A percentile compares a stretch with the other conserved stretches of the same genome.
These are phyloP conservation scores for Datnioides undecimradiatus DNA, from an alignment of 2,113 vertebrate species.

Conservation along the genomic window DNA sequence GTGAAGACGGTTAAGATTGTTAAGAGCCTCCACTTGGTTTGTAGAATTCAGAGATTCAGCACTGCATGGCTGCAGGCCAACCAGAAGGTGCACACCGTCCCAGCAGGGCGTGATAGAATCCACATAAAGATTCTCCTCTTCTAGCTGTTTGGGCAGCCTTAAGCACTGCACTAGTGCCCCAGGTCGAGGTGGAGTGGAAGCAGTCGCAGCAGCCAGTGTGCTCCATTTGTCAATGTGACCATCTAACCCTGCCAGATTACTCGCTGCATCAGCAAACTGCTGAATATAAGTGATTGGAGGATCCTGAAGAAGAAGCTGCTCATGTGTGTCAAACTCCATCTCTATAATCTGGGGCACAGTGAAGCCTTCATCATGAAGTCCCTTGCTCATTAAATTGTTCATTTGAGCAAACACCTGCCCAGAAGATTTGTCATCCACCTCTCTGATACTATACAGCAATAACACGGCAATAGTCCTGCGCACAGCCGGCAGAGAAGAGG, in stretches of 20 bases:
- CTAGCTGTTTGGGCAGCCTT: slow-evolving; percentile 94
- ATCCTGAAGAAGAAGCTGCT: slow-evolving; percentile 97
- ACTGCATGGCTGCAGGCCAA: slow-evolving; percentile 92
- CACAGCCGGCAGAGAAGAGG: slow-evolving; percentile 83
- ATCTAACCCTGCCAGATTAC: slow-evolving; percentile 90
- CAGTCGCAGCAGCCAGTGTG: slow-evolving; percentile 82
- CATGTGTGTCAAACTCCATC: slow-evolving; percentile 98
- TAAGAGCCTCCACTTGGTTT: slow-evolving; percentile 99
- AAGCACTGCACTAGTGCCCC: slow-evolving; percentile 97
- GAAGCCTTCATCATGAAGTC: slow-evolving; percentile 97
- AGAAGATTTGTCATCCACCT: slow-evolving; percentile 96
- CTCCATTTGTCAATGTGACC: slow-evolving; percentile 93
- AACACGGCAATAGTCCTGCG: slow-evolving; percentile 96
- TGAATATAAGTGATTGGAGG: slow-evolving; percentile 99
- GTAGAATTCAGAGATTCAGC: slow-evolving; percentile 93
- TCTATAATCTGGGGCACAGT: slow-evolving; percentile 99
- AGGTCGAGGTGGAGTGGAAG: slow-evolving; percentile 87
- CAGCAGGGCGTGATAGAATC: slow-evolving; percentile 97
- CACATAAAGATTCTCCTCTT: slow-evolving; percentile 96
- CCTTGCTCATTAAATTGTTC: slow-evolving; percentile 98
- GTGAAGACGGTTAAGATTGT: slow-evolving; percentile 99
- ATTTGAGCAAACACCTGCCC: slow-evolving; percentile 98
- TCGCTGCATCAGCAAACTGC: slow-evolving; percentile 96
- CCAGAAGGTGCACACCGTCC: slow-evolving; percentile 95
- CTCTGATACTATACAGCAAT: slow-evolving; percentile 97